These are phyloP conservation scores for Allobates femoralis DNA, from an alignment of 2,797 vertebrate species.

Conservation along the genomic window DNA sequence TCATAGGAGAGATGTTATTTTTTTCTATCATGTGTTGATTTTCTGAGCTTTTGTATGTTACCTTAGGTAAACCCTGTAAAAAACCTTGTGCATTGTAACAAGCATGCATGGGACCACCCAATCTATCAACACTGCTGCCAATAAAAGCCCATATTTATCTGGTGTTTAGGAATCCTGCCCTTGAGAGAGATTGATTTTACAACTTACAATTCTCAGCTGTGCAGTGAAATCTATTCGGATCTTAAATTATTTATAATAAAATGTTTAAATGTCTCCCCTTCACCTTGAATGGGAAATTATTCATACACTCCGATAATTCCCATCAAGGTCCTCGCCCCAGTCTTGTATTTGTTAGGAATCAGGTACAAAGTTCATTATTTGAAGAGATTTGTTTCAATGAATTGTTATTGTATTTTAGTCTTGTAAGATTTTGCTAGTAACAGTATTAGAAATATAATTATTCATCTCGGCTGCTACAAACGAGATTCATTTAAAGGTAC, in stretches of 20 bases:
- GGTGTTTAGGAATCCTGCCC: slow-evolving; percentile 45
- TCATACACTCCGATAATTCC: slow-evolving; percentile 42
- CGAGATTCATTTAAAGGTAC: not conserved
- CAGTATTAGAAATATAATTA: not conserved
- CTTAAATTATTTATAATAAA: slow-evolving; percentile 61
- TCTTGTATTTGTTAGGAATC: slow-evolving; percentile 32
- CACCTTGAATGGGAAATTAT: slow-evolving; percentile 52
- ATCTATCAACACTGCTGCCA: slow-evolving; percentile 26
- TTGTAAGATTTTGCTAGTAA: not conserved
- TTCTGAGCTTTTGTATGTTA: not conserved
- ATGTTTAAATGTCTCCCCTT: slow-evolving; percentile 59
- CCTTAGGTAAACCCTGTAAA: not conserved
- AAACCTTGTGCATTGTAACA: not conserved
- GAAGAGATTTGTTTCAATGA: not conserved
- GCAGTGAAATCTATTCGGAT: slow-evolving; percentile 52
- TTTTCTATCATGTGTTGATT: not conserved
- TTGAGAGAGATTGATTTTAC: slow-evolving; percentile 56
- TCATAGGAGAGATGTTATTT: not conserved
- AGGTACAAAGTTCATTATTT: slow-evolving; percentile 33
- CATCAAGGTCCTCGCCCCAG: slow-evolving; percentile 29
- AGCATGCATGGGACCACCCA: not conserved
- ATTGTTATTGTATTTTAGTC: not conserved
- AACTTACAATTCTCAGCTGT: slow-evolving; percentile 47
- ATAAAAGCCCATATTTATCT: slow-evolving; percentile 46
- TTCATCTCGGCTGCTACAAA: not conserved